Percentiles rank a stretch among this genome's conserved stretches.
These are phyloP conservation scores for Larimichthys polyactis DNA, from an alignment of 2,113 vertebrate species.

Conservation along the genomic window DNA sequence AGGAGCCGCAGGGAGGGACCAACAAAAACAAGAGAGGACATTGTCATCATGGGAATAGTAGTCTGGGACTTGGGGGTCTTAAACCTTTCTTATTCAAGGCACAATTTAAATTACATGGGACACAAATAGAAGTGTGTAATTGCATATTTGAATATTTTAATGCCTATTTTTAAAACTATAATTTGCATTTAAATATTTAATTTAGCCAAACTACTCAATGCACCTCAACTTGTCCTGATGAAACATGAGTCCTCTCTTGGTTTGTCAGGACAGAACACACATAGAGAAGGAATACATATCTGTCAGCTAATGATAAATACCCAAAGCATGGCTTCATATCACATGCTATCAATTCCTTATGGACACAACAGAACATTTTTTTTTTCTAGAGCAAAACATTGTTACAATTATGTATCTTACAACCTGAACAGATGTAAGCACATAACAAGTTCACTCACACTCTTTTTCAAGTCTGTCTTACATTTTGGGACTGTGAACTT, in stretches of 20 bases:
- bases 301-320: constrained; percentile 43
- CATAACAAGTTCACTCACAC: neutral
- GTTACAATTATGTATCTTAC: constrained; percentile 39
- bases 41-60: neutral
- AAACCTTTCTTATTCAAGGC: constrained; percentile 45
- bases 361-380: constrained; percentile 43
- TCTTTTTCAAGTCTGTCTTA: neutral
- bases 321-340: constrained; percentile 53
- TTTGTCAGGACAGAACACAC: constrained; percentile 41
- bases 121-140: constrained; percentile 6
- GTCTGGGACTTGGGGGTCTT: constrained; percentile 3
- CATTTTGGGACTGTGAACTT: constrained; percentile 2
- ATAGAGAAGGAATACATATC: constrained; percentile 43
- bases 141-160: constrained; percentile 26
- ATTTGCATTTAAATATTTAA: constrained; percentile 12
- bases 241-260: constrained; percentile 52
- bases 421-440: constrained; percentile 30
- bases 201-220: constrained; percentile 12
- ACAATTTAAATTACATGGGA: constrained; percentile 35
- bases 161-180: neutral
- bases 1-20: constrained; percentile 23
- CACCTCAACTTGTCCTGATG: neutral
- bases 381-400: constrained; percentile 33
- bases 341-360: constrained; percentile 50
- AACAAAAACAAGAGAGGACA: constrained; percentile 59